Conservation (phyloP, 2,797 vertebrate species). For the Syndactyla subalaris region DNA sequence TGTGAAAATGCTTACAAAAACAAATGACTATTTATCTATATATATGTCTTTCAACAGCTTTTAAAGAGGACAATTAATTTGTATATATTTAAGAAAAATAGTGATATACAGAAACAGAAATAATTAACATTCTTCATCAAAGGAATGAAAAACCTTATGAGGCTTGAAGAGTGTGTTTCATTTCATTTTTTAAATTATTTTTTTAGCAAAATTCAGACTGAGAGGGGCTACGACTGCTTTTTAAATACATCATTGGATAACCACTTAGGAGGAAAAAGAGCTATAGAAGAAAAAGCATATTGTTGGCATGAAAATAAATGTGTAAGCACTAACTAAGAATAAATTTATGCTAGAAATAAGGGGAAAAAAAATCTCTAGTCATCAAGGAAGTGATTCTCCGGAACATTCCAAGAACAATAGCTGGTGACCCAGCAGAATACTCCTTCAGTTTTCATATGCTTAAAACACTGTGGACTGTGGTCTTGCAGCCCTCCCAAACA, state of each 20-base stretch:
- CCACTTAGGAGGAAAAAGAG: constrained; percentile 25
- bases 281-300: not conserved
- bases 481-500: not conserved
- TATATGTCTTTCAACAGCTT: not conserved
- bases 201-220: not conserved
- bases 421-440: not conserved
- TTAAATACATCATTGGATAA: constrained; percentile 1
- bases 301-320: constrained; percentile 32
- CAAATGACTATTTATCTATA: not conserved
- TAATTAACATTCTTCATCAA: not conserved
- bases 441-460: not conserved
- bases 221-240: not conserved
- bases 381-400: constrained; percentile 24
- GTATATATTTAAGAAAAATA: not conserved
- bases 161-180: not conserved
- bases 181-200: not conserved
- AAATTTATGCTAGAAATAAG: constrained; percentile 2
- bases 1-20: not conserved
- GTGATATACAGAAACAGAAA: not conserved
- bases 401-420: constrained; percentile 14
- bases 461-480: not conserved
- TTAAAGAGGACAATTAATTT: not conserved
- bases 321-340: constrained; percentile 26
- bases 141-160: not conserved
- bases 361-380: not conserved